phyloP scores from a whole-genome alignment of 2,888 invertebrate species.

The Mantis religiosa region DNA sequence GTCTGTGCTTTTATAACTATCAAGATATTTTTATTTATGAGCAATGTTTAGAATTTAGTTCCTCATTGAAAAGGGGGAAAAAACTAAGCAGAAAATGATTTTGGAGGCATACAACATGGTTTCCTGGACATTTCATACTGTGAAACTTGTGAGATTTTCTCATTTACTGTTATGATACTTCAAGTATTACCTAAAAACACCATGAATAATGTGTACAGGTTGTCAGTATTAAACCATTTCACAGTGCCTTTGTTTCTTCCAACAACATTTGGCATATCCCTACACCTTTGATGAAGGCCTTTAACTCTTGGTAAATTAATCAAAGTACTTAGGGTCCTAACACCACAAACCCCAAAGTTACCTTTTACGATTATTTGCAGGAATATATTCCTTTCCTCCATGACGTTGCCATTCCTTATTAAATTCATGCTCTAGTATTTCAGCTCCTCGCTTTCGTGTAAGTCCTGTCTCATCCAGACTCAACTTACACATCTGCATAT shows the following conservation, averaged over 20 bases:
- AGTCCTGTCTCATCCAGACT: conserved; percentile 94
- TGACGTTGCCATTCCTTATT: conserved; percentile 88
- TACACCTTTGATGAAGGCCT: background rate
- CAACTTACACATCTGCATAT: conserved; percentile 98
- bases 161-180: background rate
- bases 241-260: background rate
- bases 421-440: conserved; percentile 92
- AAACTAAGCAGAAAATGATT: too few species aligned
- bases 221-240: background rate
- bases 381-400: conserved; percentile 66
- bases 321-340: background rate
- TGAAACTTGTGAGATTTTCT: too few species aligned
- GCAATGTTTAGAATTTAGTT: too few species aligned
- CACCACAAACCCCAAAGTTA: background rate
- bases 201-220: background rate
- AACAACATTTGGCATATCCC: background rate
- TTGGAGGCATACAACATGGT: too few species aligned
- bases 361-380: conserved; percentile 49
- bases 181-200: background rate
- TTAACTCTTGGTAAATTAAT: background rate
- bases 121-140: too few species aligned
- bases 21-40: too few species aligned
- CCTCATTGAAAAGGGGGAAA: too few species aligned
- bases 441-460: conserved; percentile 91
- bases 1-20: too few species aligned